Evolutionary conservation across 2,888 invertebrate species (phyloP), one percentile per base, ranked within the genome.

Genomic region (Macrostomum cliftonense): DNA sequence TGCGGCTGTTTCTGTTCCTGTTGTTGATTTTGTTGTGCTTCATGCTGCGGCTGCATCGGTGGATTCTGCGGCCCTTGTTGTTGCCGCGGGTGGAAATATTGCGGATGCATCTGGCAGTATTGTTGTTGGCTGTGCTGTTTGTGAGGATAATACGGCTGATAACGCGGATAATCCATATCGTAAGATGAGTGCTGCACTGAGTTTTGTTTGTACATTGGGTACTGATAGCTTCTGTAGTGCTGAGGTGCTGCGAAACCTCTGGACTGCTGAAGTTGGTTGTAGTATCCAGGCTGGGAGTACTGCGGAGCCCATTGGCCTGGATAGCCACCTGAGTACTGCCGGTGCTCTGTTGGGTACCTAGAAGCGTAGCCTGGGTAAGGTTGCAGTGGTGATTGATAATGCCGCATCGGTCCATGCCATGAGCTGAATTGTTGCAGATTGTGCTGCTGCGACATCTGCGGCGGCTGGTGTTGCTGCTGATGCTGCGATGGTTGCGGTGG

Each of bases 361-460:
- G 16, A 45, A 45, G n/a, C 16, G 14, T 19, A 14, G 12, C 46
- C 46, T 14, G 2, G 78, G 77, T 40, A 78, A 77, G 1, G 78
- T 78, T 62, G 78, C 78, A 14, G 78, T 62, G 61, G 78, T 78
- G 9, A 12, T 70, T 68, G 36, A 75, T 76, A 52, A 47, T 53
- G 50, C 50, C 54, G 50, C 46, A 55, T 48, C 55, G 55, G 17
- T 53, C 53, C 4, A 55, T 51, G 54, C 37, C 36, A 43, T 42
- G n/a, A 45, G 38, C 19, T 51, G 16, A 12, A 52, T 43, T 16
- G 54, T 42, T 20, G 45, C n/a, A 38, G 45, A 19, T 48, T 44
- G 49, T 37, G 50, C 17, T 20, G 43, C 37, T 47, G 47, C 19
- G 39, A 49, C 45, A 39, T 46, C 48, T 42, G 71, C 4, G 78